Evolutionary conservation across 2,113 vertebrate genomes (phyloP).

Genomic region (Arenaria interpres): DNA sequence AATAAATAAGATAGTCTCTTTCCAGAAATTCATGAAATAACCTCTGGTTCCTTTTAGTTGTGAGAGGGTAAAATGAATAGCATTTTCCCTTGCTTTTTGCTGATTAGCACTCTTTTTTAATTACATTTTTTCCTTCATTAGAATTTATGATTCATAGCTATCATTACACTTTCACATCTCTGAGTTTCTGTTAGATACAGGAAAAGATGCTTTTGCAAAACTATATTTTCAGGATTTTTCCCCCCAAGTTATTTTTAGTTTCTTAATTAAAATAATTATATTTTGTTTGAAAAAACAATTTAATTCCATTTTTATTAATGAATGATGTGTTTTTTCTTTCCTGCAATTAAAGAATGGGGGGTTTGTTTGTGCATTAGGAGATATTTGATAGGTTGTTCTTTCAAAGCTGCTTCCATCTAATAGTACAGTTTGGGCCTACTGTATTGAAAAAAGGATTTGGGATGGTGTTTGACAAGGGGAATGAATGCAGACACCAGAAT

Average conservation of each 20-base stretch:
- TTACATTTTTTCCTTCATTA: slow-evolving; percentile 43
- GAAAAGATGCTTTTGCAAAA: background rate
- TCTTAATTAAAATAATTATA: slow-evolving; percentile 35
- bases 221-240: background rate
- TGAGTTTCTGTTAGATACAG: slow-evolving; percentile 2
- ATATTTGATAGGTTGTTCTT: background rate
- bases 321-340: background rate
- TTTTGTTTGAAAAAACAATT: slow-evolving; percentile 14
- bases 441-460: slow-evolving; percentile 69
- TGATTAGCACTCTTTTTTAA: background rate
- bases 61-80: background rate
- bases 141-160: slow-evolving; percentile 48
- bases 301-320: background rate
- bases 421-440: slow-evolving; percentile 29
- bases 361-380: background rate
- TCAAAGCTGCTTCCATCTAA: background rate
- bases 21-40: background rate
- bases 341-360: background rate
- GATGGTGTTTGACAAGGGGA: slow-evolving; percentile 78
- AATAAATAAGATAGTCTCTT: background rate
- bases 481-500: slow-evolving; percentile 87
- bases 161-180: slow-evolving; percentile 40
- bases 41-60: background rate
- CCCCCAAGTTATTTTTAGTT: background rate
- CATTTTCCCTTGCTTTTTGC: slow-evolving; percentile 37